phyloP scores from a whole-genome alignment of 1,140 invertebrate genomes.

The Akabosia matsudoensis region DNA sequence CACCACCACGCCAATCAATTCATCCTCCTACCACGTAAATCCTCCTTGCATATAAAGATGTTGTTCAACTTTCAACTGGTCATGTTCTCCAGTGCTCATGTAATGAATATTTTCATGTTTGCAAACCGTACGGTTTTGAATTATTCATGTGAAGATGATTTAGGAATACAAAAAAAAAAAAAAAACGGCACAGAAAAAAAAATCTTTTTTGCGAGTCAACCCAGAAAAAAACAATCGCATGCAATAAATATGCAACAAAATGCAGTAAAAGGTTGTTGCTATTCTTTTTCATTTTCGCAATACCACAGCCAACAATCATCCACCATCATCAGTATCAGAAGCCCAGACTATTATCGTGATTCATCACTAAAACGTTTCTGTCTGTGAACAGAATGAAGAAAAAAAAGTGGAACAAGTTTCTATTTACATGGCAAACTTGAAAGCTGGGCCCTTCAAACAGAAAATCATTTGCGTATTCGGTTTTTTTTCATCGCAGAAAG shows the following conservation, averaged over 20 bases:
- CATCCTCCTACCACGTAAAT: no score
- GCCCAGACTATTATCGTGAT: background rate
- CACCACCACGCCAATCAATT: background rate
- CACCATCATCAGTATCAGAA: background rate
- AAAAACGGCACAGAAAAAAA: no score
- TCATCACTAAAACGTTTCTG: no score
- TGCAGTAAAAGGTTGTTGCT: background rate
- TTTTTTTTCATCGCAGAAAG: background rate
- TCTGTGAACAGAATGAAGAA: no score
- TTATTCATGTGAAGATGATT: background rate
- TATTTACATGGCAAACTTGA: background rate
- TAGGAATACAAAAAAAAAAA: no score
- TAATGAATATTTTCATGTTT: background rate
- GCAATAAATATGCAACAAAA: background rate
- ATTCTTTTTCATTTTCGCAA: background rate
- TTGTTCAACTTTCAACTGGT: background rate
- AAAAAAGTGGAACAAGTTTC: background rate
- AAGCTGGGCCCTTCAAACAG: background rate
- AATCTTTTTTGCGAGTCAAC: background rate
- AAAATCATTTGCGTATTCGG: background rate
- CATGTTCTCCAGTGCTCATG: background rate
- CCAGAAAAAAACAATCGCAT: background rate
- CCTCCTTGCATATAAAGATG: background rate
- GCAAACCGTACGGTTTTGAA: background rate
- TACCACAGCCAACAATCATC: background rate